Base-by-base conservation (phyloP, 2,113 vertebrate species). In the Leptobrachium ailaonicum region DNA sequence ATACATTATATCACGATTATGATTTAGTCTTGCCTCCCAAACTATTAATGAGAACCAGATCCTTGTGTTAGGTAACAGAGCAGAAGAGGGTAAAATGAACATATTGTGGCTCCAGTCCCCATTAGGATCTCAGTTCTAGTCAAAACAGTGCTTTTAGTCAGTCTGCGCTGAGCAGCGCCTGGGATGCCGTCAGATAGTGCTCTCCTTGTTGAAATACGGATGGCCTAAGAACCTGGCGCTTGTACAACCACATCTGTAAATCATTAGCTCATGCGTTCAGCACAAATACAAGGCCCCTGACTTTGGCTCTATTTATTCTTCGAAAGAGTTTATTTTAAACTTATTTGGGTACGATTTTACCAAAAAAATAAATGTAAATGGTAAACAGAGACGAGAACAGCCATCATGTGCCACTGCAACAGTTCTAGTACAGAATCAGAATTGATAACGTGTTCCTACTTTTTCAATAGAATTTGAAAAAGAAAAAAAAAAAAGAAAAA, bases 181-280 rank as follows among this genome's bases (percentile, higher is more conserved):
- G 66, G 14, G 66, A 6, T 63, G 69, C 13, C 32, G 58, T 45
- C 58, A 79, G 70, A 79, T 79, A 73, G 60, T 73, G 70, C 69
- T 79, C 75, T 77, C 77, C 60, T 79, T 79, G 77, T 79, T 66
- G 70, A 66, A 79, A 66, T 73, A n/a, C 2, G 40, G 71, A 66
- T 79, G 77, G 44, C 53, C 60, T 10, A 32, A 10, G 8, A 73
- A 45, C n/a, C 69, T 66, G 70, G 75, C 58, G 53, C 50, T 11
- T n/a, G 9, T 77, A 45, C 75, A 77, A 9, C 41, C 45, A 69
- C 75, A 77, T 77, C 64, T 77, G 66, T 53, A 50, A 77, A 77
- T 60, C n/a, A 60, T 77, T 77, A 69, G 67, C 64, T 77, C 66
- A 77, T 68, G 66, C 66, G 62, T 12, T 66, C 20, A 67, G 63